Evolutionary conservation across 2,888 invertebrate species (phyloP).

Genomic region (Nymphalis polychloros): DNA sequence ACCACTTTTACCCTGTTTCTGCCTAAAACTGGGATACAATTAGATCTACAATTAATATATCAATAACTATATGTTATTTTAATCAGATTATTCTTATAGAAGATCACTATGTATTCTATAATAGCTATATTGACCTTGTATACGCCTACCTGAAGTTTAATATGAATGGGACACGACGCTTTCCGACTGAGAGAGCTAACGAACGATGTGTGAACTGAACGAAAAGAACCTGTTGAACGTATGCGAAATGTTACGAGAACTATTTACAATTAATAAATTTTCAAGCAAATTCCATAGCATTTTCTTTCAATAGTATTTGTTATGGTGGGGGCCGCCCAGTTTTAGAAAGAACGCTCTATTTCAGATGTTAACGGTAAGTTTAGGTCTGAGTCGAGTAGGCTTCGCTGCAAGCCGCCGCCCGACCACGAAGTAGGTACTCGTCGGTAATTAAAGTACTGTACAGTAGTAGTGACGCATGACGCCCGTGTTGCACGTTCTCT

Average conservation of each 20-base stretch:
- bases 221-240: conserved; percentile 52
- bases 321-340: conserved; percentile 73
- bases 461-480: conserved; percentile 45
- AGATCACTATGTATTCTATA: conserved; percentile 35
- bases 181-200: conserved; percentile 46
- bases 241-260: conserved; percentile 68
- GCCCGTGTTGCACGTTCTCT: conserved; percentile 48
- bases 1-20: conserved; percentile 69
- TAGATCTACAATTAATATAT: conserved; percentile 50
- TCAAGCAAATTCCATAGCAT: conserved; percentile 76
- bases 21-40: conserved; percentile 49
- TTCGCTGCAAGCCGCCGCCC: conserved; percentile 38
- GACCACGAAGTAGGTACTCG: conserved; percentile 41
- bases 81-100: conserved; percentile 38
- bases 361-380: conserved; percentile 82
- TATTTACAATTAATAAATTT: conserved; percentile 76
- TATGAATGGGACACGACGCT: conserved; percentile 68
- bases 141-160: conserved; percentile 66
- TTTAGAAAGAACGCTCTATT: conserved; percentile 76
- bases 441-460: conserved; percentile 22
- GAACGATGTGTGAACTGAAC: conserved; percentile 38
- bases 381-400: conserved; percentile 69
- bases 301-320: conserved; percentile 66
- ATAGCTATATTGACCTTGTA: conserved; percentile 35
- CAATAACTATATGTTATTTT: conserved; percentile 42